These are phyloP conservation scores for Propithecus deckenii DNA, from an alignment of 2,797 vertebrate genomes.

Conservation along the genomic window DNA sequence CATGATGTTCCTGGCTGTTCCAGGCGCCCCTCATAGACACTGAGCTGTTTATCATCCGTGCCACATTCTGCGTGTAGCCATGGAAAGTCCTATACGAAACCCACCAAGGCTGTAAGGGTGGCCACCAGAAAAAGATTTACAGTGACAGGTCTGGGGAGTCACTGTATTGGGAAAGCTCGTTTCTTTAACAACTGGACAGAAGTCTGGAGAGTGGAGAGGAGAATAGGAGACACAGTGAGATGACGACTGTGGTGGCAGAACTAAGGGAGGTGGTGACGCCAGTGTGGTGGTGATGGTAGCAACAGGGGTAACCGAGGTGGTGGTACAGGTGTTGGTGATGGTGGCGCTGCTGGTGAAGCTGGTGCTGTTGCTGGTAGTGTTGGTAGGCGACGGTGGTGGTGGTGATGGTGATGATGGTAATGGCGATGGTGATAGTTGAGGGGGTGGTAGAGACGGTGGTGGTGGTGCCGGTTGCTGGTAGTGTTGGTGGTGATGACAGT, in stretches of 20 bases:
- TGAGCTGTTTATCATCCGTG: not conserved
- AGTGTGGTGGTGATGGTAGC: not conserved
- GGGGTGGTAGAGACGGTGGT: not conserved
- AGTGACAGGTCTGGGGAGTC: not conserved
- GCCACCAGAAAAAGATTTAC: not conserved
- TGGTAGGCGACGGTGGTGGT: no score
- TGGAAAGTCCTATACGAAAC: not conserved
- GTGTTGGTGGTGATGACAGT: not conserved
- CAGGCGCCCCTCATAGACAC: fast-evolving
- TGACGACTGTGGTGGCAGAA: not conserved
- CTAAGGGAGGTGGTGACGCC: not conserved
- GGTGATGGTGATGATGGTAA: not conserved
- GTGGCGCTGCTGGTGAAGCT: not conserved
- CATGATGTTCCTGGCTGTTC: not conserved
- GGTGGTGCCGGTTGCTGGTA: no score
- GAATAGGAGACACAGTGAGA: not conserved
- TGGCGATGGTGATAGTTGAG: not conserved
- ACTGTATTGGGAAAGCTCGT: not conserved
- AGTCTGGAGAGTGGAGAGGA: not conserved
- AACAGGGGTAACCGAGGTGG: no score
- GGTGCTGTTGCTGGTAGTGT: not conserved
- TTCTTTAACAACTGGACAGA: not conserved
- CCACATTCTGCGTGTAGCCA: not conserved
- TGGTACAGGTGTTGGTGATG: no score
- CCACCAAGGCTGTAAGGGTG: not conserved